These are phyloP conservation scores for Cyprinodon diabolis DNA, from an alignment of 2,797 vertebrate genomes.

Conservation along the genomic window DNA sequence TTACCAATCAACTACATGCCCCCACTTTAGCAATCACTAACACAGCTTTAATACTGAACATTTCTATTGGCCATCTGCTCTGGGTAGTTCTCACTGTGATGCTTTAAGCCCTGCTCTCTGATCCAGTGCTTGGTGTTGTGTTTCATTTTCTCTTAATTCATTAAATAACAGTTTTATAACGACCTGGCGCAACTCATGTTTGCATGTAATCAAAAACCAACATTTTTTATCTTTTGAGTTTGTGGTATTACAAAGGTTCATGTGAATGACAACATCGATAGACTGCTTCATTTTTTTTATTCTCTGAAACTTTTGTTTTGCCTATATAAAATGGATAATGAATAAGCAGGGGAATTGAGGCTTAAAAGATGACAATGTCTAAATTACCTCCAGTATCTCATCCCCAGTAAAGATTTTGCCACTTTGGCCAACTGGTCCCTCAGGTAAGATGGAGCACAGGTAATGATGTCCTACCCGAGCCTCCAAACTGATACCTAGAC, in stretches of 20 bases:
- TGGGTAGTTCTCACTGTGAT: background rate
- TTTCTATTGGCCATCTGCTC: background rate
- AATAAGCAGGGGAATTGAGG: background rate
- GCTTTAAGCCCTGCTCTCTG: background rate
- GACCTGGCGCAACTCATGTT: background rate
- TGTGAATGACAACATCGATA: background rate
- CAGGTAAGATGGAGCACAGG: conserved; percentile 90
- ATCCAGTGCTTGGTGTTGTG: background rate
- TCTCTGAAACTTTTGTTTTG: background rate
- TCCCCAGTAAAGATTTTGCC: conserved; percentile 87
- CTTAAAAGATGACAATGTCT: background rate
- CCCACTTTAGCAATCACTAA: background rate
- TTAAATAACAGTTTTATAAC: background rate
- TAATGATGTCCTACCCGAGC: conserved; percentile 90
- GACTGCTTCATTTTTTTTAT: background rate
- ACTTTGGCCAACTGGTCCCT: conserved; percentile 90
- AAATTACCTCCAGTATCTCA: conserved; percentile 90
- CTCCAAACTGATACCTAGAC: conserved; percentile 93
- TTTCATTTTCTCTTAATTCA: background rate
- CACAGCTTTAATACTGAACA: background rate
- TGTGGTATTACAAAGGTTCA: background rate
- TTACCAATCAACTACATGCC: background rate
- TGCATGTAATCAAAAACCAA: background rate
- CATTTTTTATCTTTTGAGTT: background rate
- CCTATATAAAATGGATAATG: conserved; percentile 9